Base-by-base conservation (phyloP, 2,888 invertebrate species). In the Apomyelois bistriatella region DNA sequence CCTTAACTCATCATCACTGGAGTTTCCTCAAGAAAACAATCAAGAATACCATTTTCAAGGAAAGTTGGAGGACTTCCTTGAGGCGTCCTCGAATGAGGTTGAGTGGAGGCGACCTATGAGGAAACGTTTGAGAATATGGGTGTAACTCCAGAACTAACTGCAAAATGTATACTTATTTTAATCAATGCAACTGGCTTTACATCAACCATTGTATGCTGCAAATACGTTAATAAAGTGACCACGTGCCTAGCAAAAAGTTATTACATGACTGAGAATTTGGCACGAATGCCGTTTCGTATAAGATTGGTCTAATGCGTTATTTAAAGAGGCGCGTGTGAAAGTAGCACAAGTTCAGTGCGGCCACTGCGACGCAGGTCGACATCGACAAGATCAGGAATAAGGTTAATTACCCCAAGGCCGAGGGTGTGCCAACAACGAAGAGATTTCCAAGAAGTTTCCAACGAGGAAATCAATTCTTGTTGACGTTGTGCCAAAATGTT, bases 371-470 rank as follows among this genome's bases (percentile, higher is more conserved):
- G 68, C 74, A 70, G 76, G 76, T 73, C 76, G 71, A 54, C 66
- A 63, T 73, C 76, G 71, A 54, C 66, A 63, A 47, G 66, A 74
- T 52, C 61, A 59, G 58, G 74, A 82, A 81, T 83, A 82, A 82
- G 85, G 85, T 84, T 84, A 85, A 87, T 84, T 83, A 85, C 81
- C 76, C 76, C 82, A 83, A 87, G 83, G 87, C 74, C 84, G 77
- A 65, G 66, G 77, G 72, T 74, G 64, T 65, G 79, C 73, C 73
- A 76, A 72, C 61, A 62, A 54, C 58, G 51, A 57, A 61, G 57
- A 58, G 57, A 58, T 61, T 58, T 52, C 62, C 52, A 61, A 64
- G 64, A 62, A 56, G 53, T 64, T 61, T 63, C 59, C 60, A 62
- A 60, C 56, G 50, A 65, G 68, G 67, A 68, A 75, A 70, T 64